Evolutionary conservation across 2,797 vertebrate species (phyloP), one percentile per base, ranked within the genome.

Genomic region (Vipera ursinii): DNA sequence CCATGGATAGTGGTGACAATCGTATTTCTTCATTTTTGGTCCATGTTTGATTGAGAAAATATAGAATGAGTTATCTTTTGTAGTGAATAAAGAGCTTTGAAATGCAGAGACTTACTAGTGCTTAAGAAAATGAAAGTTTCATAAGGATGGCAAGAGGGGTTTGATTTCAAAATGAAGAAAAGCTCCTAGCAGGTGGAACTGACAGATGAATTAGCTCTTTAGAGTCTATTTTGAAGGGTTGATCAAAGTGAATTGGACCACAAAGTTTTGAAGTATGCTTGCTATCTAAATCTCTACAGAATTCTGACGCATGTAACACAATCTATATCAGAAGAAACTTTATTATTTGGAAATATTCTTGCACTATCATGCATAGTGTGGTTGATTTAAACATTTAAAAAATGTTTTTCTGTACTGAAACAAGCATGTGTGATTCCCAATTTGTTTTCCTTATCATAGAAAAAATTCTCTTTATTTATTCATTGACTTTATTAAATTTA

Each of bases 31-130:
- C 92, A 85, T 44, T 63, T 63, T n/a, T 28, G 65, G 69, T 10
- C 92, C 92, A 92, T 86, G 89, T 93, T 94, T 95, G 87, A 95
- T 93, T 94, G 95, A 92, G 93, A 92, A 94, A 95, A 95, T 95
- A 91, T 60, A 93, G 1, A 3, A 51, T 93, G 38, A 89, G 93
- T 87, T 92, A 55, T 48, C 28, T 94, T 92, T 69, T 95, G 60
- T 60, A 73, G 92, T 0, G 90, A 91, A 89, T 0, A 93, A 90
- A 94, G 90, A 61, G 93, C 92, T 93, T 93, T 94, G 91, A 93
- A 94, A 95, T 78, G 13, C 85, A 53, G 44, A 94, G 38, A 14
- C 88, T 82, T 56, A 48, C 51, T 94, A 93, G 93, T 92, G 89
- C 14, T 92, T 90, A 92, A 88, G 86, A 56, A 95, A 95, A 92